A percentile compares a stretch with the other conserved stretches of the same genome.
phyloP scores from a whole-genome alignment of 2,113 vertebrate species.

The Epinephelus lanceolatus region DNA sequence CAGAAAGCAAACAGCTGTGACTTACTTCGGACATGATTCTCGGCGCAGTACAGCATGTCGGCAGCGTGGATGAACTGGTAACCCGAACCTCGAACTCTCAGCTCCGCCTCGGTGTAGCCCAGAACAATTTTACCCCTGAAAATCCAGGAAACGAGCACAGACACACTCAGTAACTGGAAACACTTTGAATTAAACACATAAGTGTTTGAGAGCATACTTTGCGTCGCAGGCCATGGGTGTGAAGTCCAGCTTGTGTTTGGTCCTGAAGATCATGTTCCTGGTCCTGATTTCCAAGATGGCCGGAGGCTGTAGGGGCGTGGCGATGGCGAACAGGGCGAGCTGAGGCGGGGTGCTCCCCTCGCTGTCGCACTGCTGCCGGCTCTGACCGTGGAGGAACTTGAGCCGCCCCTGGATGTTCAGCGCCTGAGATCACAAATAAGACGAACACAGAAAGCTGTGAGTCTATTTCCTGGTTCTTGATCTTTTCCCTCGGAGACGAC shows the following conservation, averaged over 20 bases:
- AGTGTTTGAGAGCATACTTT: slow-evolving; percentile 68
- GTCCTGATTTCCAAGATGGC: slow-evolving; percentile 86
- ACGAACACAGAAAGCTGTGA: no score
- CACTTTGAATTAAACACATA: no score
- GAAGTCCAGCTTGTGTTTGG: slow-evolving; percentile 89
- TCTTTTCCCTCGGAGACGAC: not conserved
- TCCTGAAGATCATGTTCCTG: slow-evolving; percentile 87
- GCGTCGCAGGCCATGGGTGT: slow-evolving; percentile 85
- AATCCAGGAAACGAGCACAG: not conserved
- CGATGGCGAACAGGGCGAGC: slow-evolving; percentile 86
- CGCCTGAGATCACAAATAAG: slow-evolving; percentile 69
- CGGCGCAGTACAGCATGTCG: slow-evolving; percentile 85
- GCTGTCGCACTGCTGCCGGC: slow-evolving; percentile 57
- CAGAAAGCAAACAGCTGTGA: slow-evolving; percentile 2
- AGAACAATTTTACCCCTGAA: slow-evolving; percentile 83
- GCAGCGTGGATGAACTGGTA: slow-evolving; percentile 87
- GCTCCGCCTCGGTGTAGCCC: slow-evolving; percentile 85
- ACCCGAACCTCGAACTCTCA: slow-evolving; percentile 81
- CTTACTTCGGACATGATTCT: slow-evolving; percentile 85
- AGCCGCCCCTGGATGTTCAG: slow-evolving; percentile 86
- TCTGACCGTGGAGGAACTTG: slow-evolving; percentile 87
- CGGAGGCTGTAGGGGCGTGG: slow-evolving; percentile 82
- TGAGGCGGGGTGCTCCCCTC: slow-evolving; percentile 67
- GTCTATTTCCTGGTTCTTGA: not conserved
- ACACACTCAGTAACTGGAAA: not conserved